Base-by-base conservation (phyloP, 2,888 invertebrate species). In the Busseola fusca region DNA sequence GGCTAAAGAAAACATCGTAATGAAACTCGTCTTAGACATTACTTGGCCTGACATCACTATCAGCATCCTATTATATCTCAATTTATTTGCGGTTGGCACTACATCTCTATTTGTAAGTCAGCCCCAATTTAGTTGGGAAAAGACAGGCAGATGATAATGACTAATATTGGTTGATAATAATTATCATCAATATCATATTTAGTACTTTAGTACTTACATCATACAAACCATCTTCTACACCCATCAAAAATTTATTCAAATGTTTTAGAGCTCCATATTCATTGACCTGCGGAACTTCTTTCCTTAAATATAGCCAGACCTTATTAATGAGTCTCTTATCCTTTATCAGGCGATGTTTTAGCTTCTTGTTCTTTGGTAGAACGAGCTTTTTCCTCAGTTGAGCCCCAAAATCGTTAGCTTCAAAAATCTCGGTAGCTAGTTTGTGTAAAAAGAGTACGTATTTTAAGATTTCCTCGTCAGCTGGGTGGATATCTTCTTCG, bases 161-260 rank as follows among this genome's bases (percentile, higher is more conserved):
- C 40, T 9, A 40, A 40, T 9, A 40, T 10, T 40, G 40, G 0
- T 40, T 9, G 40, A 10, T 40, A 10, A 10, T 10, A 1, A 40
- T 16, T 48, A 48, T 48, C n/a, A 21, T 21, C 48, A 48, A 21
- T 4, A 50, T n/a, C 2, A 48, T 48, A 48, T 48, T 48, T 3
- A n/a, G n/a, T n/a, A n/a, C n/a, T n/a, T n/a, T n/a, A n/a, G n/a
- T 50, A 50, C 93, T 92, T 84, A 94, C 94, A 74, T 91, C 89
- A 76, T 84, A 84, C 57, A 94, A 84, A 50, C 79, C 74, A n/a
- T 70, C 67, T 42, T 85, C 83, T 1, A 92, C n/a, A 60, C 87
- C 79, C 3, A 76, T 40, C 10, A 93, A 40, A 64, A 91, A 90
- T 0, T 54, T 27, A 5, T 83, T 70, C 1, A 92, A 84, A 1